A percentile compares a stretch with the other conserved stretches of the same genome.
phyloP scores from a whole-genome alignment of 2,797 vertebrate species.

The Hydrolagus colliei region DNA sequence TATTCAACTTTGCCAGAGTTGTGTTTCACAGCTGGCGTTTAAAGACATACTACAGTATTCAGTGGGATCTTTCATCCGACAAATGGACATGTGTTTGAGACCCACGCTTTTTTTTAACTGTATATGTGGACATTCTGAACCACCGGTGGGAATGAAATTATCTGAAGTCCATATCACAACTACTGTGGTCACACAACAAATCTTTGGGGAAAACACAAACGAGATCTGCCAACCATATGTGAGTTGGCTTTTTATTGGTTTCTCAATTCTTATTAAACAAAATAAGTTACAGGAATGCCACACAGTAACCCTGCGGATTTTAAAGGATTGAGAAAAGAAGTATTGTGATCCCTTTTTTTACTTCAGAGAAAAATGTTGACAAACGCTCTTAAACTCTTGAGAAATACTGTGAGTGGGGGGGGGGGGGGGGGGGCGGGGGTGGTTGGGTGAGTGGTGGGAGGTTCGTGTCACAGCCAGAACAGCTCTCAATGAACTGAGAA shows the following conservation, averaged over 20 bases:
- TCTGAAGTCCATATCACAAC: background rate
- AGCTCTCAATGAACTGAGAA: no score
- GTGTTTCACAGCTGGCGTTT: constrained; percentile 2
- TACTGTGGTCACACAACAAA: background rate
- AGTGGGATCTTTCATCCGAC: background rate
- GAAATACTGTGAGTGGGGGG: no score
- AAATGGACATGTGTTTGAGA: constrained; percentile 1
- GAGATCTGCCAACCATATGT: constrained; percentile 8
- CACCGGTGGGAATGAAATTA: background rate
- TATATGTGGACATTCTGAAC: background rate
- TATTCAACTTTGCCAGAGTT: background rate
- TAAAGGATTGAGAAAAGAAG: constrained; percentile 11
- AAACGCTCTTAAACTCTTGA: no score
- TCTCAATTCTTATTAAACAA: background rate
- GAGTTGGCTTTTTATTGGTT: background rate
- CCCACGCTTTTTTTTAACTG: background rate
- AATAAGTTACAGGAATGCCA: background rate
- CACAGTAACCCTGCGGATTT: background rate
- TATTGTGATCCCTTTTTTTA: background rate
- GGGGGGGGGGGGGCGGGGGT: no score
- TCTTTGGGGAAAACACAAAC: background rate
- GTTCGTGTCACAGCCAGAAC: no score
- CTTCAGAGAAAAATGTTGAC: background rate
- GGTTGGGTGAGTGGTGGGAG: no score
- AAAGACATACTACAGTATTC: background rate